Evolutionary conservation across 2,113 vertebrate genomes (phyloP).

Genomic region (Jaculus jaculus): DNA sequence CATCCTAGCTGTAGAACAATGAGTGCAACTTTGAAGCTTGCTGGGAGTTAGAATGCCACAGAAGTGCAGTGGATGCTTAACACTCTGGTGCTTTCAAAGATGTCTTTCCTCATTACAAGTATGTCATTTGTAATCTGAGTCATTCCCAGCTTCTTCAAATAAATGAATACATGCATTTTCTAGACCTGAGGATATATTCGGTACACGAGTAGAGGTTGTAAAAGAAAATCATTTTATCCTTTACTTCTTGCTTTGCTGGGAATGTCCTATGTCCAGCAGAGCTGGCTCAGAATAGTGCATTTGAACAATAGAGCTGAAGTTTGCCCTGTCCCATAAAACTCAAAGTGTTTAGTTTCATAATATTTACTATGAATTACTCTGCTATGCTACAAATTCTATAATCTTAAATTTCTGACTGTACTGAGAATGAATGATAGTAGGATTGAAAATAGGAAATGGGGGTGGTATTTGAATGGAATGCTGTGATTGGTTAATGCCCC

Average conservation of each 20-base stretch:
- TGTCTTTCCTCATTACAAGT: background rate
- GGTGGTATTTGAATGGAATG: background rate
- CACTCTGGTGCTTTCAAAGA: background rate
- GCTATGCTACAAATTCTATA: background rate
- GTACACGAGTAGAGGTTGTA: background rate
- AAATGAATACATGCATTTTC: background rate
- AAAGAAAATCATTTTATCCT: background rate
- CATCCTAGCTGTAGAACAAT: background rate
- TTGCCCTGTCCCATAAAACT: background rate
- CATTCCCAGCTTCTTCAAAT: background rate
- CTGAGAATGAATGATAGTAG: background rate
- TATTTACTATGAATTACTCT: background rate
- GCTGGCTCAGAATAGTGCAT: accelerated
- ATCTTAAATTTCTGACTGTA: background rate
- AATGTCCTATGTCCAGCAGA: background rate
- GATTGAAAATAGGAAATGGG: background rate
- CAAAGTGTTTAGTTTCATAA: background rate
- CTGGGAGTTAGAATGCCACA: background rate
- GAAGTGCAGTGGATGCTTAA: background rate
- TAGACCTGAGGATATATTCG: background rate
- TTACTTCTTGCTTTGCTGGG: background rate
- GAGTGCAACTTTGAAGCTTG: accelerated
- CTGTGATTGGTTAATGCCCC: background rate
- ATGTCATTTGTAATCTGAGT: background rate
- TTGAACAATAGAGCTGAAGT: background rate